Percentiles rank a stretch among this genome's conserved stretches.
phyloP scores from a whole-genome alignment of 2,113 vertebrate species.

The Engystomops pustulosus region DNA sequence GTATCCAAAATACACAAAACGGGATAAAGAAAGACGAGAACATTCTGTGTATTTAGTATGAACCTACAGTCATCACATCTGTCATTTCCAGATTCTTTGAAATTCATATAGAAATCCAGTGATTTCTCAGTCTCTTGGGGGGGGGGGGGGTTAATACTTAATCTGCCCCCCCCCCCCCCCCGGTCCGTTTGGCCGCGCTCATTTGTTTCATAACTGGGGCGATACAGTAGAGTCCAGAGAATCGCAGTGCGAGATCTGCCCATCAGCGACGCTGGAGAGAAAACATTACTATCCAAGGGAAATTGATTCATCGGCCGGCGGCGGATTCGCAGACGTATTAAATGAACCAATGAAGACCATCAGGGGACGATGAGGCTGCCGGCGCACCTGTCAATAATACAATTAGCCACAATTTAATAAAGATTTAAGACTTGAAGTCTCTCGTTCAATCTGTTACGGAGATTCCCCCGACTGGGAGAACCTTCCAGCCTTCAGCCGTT shows the following conservation, averaged over 20 bases:
- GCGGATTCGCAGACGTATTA: constrained; percentile 39
- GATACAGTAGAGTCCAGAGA: constrained; percentile 9
- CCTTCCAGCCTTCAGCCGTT: background rate
- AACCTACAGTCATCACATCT: background rate
- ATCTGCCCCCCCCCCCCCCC: background rate
- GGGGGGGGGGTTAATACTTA: background rate
- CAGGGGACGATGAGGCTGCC: constrained; percentile 46
- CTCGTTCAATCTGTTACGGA: constrained; percentile 27
- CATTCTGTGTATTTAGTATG: background rate
- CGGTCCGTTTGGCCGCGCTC: background rate
- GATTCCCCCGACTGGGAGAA: background rate
- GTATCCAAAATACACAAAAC: background rate
- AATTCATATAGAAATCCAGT: background rate
- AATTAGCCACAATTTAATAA: constrained; percentile 54
- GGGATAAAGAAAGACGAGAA: background rate
- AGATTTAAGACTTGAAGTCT: constrained; percentile 46
- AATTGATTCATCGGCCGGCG: constrained; percentile 50
- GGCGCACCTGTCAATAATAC: constrained; percentile 47
- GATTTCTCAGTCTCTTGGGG: background rate
- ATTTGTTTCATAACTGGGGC: background rate
- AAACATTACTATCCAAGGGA: constrained; percentile 44
- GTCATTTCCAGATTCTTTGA: background rate
- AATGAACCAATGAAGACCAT: constrained; percentile 33
- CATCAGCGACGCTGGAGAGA: constrained; percentile 28
- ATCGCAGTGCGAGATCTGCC: constrained; percentile 34